Percentiles rank a stretch among this genome's conserved stretches.
Conservation (phyloP, 2,113 vertebrate species). For the Struthidea cinerea region DNA sequence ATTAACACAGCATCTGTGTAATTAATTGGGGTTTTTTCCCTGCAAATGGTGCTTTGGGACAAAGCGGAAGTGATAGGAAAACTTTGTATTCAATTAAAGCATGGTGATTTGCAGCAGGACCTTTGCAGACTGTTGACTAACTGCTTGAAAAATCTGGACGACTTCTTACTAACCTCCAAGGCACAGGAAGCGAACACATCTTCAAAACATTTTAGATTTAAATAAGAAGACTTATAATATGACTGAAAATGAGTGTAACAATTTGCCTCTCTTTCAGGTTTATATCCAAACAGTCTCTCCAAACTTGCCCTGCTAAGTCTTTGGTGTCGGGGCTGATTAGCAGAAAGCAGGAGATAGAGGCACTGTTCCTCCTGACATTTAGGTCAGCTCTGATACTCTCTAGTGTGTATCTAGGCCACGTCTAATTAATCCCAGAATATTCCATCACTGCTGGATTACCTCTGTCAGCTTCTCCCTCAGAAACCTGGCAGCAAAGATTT, state of each 20-base stretch:
- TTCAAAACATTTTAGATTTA: neutral
- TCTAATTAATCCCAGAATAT: slow-evolving; percentile 30
- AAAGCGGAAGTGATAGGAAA: neutral
- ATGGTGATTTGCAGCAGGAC: neutral
- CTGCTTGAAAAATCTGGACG: neutral
- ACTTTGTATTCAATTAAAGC: neutral
- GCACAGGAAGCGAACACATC: neutral
- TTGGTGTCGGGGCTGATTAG: slow-evolving; percentile 4
- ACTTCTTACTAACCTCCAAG: neutral
- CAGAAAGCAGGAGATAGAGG: neutral
- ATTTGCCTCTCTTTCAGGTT: neutral
- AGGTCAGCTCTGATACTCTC: neutral
- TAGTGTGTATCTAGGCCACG: neutral
- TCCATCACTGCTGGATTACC: neutral
- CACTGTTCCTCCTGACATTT: neutral
- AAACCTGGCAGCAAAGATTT: neutral
- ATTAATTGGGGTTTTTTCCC: neutral
- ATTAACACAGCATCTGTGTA: neutral
- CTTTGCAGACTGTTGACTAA: neutral
- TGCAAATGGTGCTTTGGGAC: neutral
- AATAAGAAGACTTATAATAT: neutral
- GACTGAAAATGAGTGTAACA: neutral
- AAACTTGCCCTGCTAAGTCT: neutral
- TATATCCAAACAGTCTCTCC: neutral
- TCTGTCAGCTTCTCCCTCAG: neutral